Base-by-base conservation (phyloP, 2,113 vertebrate genomes). In the Chionodraco myersi region DNA sequence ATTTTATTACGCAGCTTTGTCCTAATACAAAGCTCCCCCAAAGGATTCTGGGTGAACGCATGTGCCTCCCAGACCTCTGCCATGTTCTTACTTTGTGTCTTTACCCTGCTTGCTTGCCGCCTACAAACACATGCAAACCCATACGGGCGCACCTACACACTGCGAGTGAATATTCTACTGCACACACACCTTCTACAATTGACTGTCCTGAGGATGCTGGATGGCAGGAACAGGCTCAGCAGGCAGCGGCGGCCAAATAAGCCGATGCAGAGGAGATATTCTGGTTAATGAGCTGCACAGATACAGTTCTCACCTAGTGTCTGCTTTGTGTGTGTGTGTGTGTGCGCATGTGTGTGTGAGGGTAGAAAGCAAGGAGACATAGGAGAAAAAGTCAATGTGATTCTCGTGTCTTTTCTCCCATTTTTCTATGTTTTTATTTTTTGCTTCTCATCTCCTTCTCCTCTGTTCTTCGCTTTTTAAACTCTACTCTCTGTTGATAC, bases 1-100 rank as follows among this genome's bases (percentile, higher is more conserved):
- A 86, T 91, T 87, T 91, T 93, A 92, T 92, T 92, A 80, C 77
- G 66, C 84, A 88, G 88, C 86, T 92, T 89, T 92, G 84, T 92
- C 85, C 90, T 91, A 82, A 92, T 89, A 88, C 90, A 89, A 90
- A 91, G 88, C 80, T 82, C 70, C 76, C 75, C 89, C 84, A 85
- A 88, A 92, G 86, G 88, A 92, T 89, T 89, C 70, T 83, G 89
- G 83, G 86, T 53, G 58, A 84, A 58, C 18, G 57, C 60, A 69
- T 74, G 83, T n/a, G 70, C 56, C 60, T 54, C 34, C 73, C 51
- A 57, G 34, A 86, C 84, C 81, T 86, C 66, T 79, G 79, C 85
- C 83, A 82, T 88, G 86, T 85, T 57, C 75, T 34, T 41, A 72
- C 74, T 83, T 80, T 73, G 63, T 76, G 72, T 65, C 30, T 30